A percentile compares a stretch with the other conserved stretches of the same genome.
Evolutionary conservation across 2,113 vertebrate genomes (phyloP).

Genomic region (Oncorhynchus kisutch): DNA sequence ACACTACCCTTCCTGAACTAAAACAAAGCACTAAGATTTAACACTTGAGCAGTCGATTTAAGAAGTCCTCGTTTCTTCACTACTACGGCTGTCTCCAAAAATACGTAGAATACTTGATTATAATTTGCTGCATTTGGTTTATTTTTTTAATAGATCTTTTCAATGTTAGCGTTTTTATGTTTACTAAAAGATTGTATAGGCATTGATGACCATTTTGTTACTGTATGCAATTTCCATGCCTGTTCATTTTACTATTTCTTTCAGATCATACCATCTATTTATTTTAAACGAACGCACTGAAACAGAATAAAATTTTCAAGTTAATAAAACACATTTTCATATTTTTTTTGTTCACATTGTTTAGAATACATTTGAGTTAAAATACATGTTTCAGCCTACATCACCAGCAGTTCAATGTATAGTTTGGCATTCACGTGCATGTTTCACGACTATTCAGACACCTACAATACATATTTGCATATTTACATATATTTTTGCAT

Average conservation of each 20-base stretch:
- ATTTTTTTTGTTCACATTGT: conserved; percentile 48
- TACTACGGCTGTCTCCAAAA: conserved; percentile 68
- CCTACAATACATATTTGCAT: neutral
- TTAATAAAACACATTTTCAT: conserved; percentile 71
- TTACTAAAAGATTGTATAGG: conserved; percentile 79
- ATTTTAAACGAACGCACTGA: conserved; percentile 85
- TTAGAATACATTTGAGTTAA: conserved; percentile 40
- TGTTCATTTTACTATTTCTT: conserved; percentile 79
- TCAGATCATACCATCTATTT: conserved; percentile 87
- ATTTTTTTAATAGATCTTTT: conserved; percentile 41
- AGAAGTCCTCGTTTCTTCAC: conserved; percentile 42
- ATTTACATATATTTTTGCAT: neutral
- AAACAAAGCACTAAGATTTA: conserved; percentile 52
- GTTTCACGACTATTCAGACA: too few relatives aligned
- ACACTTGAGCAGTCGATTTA: conserved; percentile 42
- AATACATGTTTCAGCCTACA: neutral
- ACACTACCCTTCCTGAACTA: conserved; percentile 23
- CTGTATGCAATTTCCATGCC: conserved; percentile 75
- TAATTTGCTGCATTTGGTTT: conserved; percentile 68
- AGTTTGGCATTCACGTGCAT: too few relatives aligned
- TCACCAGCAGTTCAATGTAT: neutral
- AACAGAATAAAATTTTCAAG: conserved; percentile 83
- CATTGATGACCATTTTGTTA: conserved; percentile 73
- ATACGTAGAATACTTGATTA: conserved; percentile 58
- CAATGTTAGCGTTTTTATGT: conserved; percentile 73